phyloP scores from a whole-genome alignment of 2,797 vertebrate genomes.

The Hylomyscus alleni region DNA sequence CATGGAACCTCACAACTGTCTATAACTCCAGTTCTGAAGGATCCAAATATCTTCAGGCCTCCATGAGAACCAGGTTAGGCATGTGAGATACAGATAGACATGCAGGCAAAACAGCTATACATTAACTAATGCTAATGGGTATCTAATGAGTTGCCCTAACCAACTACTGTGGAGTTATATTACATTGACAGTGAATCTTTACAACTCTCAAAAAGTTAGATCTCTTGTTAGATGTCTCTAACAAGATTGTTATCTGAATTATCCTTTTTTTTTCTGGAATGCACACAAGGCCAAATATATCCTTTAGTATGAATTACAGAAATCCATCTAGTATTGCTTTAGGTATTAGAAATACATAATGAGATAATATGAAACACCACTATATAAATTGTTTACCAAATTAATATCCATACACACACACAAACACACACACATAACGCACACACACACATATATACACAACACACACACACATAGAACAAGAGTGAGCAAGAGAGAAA shows the following conservation, averaged over 20 bases:
- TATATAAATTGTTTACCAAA: neutral
- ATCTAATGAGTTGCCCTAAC: conserved; percentile 19
- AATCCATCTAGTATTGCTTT: conserved; percentile 6
- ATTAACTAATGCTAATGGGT: conserved; percentile 35
- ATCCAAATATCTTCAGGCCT: no score
- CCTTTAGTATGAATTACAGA: conserved; percentile 41
- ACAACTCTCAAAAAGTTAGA: conserved; percentile 51
- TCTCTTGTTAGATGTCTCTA: neutral
- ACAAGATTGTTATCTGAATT: conserved; percentile 18
- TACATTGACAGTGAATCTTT: conserved; percentile 48
- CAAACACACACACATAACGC: neutral
- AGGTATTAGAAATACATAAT: neutral
- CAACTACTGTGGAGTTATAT: conserved; percentile 11
- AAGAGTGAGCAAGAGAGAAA: no score
- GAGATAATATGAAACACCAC: conserved; percentile 7
- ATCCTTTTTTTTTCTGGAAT: conserved; percentile 39
- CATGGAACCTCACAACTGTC: no score
- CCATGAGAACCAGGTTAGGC: neutral
- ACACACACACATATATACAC: no score
- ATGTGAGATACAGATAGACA: neutral
- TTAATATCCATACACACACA: neutral
- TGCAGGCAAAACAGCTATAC: neutral
- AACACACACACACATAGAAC: neutral
- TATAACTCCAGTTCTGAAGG: neutral
- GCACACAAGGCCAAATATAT: neutral